Evolutionary conservation across 2,113 vertebrate species (phyloP), one percentile per base, ranked within the genome.

Genomic region (Etia nguti): DNA sequence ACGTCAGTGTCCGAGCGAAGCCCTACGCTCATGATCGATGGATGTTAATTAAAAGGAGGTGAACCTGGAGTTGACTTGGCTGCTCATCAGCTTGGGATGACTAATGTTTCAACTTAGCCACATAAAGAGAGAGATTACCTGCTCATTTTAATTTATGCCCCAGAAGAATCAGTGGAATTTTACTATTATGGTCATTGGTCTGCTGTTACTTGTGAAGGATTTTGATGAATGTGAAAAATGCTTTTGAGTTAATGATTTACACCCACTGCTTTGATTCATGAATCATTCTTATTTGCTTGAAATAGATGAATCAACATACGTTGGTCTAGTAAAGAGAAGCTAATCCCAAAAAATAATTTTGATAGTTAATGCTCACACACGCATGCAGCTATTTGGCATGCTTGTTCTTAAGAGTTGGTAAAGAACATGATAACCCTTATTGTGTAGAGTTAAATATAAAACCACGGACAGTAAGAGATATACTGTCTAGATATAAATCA

Each of bases 1-100:
- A 31, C 82, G 86, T 88, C 57, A 43, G 86, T 91, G 88, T 85
- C 54, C 68, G 59, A 83, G 62, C 10, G 10, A 92, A 81, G 48
- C 77, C 48, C 80, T 18, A 26, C 2, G 50, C 34, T 31, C 34
- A 56, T 84, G 87, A 90, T 86, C 88, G 60, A 92, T 89, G 68
- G 80, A 77, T 73, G 52, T 60, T 70, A 43, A 89, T 91, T 89
- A 84, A 86, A 90, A 75, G 50, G 57, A 80, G 55, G 46, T 82
- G 46, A 86, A 88, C 73, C 65, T 86, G 38, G 85, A 90, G 50
- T 81, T 43, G 22, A 68, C 68, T 87, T 91, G 92, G 86, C 86
- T 68, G 89, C 77, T 81, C 46, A 80, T 82, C 65, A 50, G 57
- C 79, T 81, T 4, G 65, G 48, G 34, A 26, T 4, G 31, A 65